Evolutionary conservation across 2,888 invertebrate genomes (phyloP), one percentile per base, ranked within the genome.

Genomic region (Lingula anatina): DNA sequence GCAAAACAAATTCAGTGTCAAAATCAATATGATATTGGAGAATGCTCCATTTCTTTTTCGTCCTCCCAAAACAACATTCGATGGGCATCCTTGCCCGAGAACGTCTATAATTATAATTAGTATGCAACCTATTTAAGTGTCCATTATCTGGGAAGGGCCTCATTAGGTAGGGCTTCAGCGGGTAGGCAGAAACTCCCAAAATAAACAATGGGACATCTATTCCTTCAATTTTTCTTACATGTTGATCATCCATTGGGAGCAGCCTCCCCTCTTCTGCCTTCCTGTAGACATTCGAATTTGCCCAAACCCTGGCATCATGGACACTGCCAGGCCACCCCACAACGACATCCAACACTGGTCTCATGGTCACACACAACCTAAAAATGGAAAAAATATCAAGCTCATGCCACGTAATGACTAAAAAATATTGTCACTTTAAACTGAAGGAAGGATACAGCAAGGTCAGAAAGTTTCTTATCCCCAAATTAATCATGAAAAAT

Each of bases 121-220:
- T 25, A 39, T 51, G 42, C 26, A 38, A 42, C 7, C 3, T 20
- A 20, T 36, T 47, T 12, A 44, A 23, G 9, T 12, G 18, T 20
- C 20, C 35, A n/a, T 25, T 47, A 23, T 41, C 36, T n/a, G 35
- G 18, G 27, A 26, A 44, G 15, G 48, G 45, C n/a, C n/a, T 46
- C 44, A 51, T 9, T 9, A 51, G 36, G 31, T 44, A 53, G 7
- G 37, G 23, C 4, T 25, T 20, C 15, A 53, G n/a, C 5, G 50
- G 53, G 24, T 47, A 50, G n/a, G 50, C 50, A 5, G 53, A 36
- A 41, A 52, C 48, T 18, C 51, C 46, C 2, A 45, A 20, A n/a
- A n/a, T n/a, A n/a, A n/a, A n/a, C n/a, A n/a, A n/a, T 1, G 48
- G 15, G 2, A 51, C 44, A 2, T 40, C 39, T 5, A 45, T 26